These are phyloP conservation scores for Drosophila yakuba DNA, from an alignment of 1,140 invertebrate genomes.

Conservation along the genomic window DNA sequence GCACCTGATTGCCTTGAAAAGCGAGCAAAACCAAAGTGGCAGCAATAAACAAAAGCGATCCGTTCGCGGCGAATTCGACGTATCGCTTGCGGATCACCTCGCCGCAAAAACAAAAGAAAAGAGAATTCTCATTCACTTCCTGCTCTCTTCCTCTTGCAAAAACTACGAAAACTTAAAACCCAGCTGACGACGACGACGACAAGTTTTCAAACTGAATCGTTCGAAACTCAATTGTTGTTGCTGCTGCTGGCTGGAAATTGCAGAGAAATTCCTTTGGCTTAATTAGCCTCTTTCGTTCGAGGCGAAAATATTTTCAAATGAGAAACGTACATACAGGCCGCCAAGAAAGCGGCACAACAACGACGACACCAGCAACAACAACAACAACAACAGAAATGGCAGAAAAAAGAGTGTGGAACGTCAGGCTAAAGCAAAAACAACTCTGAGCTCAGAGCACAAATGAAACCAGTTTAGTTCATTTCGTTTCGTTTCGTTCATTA, in stretches of 20 bases:
- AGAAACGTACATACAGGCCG: conserved; percentile 64
- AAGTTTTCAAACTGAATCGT: conserved; percentile 58
- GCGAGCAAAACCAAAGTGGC: conserved; percentile 52
- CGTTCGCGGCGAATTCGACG: conserved; percentile 27
- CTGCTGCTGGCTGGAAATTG: conserved; percentile 64
- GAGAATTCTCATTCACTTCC: conserved; percentile 59
- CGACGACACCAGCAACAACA: conserved; percentile 32
- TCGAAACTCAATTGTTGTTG: conserved; percentile 72
- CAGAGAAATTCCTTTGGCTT: conserved; percentile 83
- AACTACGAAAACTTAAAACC: conserved; percentile 37
- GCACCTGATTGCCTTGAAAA: conserved; percentile 82
- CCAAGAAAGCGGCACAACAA: conserved; percentile 78
- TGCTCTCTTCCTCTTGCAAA: conserved; percentile 42
- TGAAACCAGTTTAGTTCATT: conserved; percentile 84
- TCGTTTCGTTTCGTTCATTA: conserved; percentile 83
- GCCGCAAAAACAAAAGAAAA: conserved; percentile 37
- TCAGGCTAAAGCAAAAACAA: conserved; percentile 44
- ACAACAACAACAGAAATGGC: conserved; percentile 8
- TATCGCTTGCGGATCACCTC: conserved; percentile 23
- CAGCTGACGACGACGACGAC: conserved; percentile 76
- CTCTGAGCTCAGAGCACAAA: conserved; percentile 75
- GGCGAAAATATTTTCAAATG: conserved; percentile 82
- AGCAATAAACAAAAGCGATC: conserved; percentile 66
- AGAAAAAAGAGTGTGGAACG: conserved; percentile 25
- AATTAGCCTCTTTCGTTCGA: conserved; percentile 81